Percentiles rank a stretch among this genome's conserved stretches.
Evolutionary conservation across 1,140 invertebrate genomes (phyloP).

Genomic region (Drosophila tsacasi): DNA sequence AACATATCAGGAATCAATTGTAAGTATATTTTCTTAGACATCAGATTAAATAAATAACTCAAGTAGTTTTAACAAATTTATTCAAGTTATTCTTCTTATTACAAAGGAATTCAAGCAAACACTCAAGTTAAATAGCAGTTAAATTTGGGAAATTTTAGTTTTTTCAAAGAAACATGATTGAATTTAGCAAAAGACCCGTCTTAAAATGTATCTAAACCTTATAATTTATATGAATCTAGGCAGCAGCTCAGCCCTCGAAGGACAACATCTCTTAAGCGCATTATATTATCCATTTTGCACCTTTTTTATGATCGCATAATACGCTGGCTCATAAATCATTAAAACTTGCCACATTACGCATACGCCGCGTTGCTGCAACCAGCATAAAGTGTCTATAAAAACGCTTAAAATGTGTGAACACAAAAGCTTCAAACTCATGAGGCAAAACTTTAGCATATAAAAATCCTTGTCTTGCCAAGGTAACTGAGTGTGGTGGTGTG

Average conservation of each 20-base stretch:
- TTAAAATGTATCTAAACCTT: background rate
- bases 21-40: background rate
- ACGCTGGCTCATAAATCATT: conserved; percentile 57
- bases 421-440: conserved; percentile 54
- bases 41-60: too few relatives aligned
- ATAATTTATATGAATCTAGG: background rate
- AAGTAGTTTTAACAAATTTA: background rate
- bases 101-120: background rate
- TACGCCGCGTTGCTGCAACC: conserved; percentile 59
- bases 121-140: background rate
- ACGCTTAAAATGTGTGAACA: conserved; percentile 68
- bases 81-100: background rate
- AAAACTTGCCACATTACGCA: conserved; percentile 73
- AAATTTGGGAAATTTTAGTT: too few relatives aligned
- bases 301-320: conserved; percentile 44
- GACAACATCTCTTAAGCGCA: conserved; percentile 22
- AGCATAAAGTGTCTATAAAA: conserved; percentile 75
- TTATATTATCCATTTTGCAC: conserved; percentile 48
- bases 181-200: background rate
- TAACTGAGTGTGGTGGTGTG: conserved; percentile 2
- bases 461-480: conserved; percentile 39
- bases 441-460: conserved; percentile 63
- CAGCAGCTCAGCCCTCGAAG: background rate
- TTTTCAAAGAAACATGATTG: too few relatives aligned
- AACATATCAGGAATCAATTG: background rate